Conservation (phyloP, 2,113 vertebrate genomes). For the Tretioscincus oriximinensis region DNA sequence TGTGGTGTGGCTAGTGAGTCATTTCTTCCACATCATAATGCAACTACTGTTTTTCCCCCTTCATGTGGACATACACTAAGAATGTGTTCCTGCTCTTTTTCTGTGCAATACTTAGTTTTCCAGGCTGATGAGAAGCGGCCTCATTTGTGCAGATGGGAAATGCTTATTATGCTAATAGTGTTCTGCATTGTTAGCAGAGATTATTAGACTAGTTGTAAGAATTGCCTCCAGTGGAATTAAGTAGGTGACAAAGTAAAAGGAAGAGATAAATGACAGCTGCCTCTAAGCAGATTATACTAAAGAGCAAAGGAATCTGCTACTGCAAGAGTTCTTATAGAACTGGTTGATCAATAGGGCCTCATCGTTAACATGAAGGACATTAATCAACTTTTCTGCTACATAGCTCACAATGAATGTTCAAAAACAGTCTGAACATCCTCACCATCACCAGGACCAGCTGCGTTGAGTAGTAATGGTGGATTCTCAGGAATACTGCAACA, state of each 20-base stretch:
- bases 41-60: no score
- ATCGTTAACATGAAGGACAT: background rate
- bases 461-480: background rate
- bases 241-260: slow-evolving; percentile 70
- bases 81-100: slow-evolving; percentile 57
- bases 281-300: slow-evolving; percentile 25
- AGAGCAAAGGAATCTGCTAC: background rate
- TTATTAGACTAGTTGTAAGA: slow-evolving; percentile 73
- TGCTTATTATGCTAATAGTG: slow-evolving; percentile 71
- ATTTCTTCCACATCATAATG: no score
- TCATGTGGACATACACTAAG: slow-evolving; percentile 11
- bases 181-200: slow-evolving; percentile 72
- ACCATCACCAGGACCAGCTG: background rate
- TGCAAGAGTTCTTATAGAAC: slow-evolving; percentile 25
- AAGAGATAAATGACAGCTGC: slow-evolving; percentile 67
- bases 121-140: slow-evolving; percentile 64
- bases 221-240: slow-evolving; percentile 68
- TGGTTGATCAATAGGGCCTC: slow-evolving; percentile 9
- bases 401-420: background rate
- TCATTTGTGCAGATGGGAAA: slow-evolving; percentile 72
- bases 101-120: slow-evolving; percentile 61
- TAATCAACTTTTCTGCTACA: background rate
- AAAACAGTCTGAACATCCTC: background rate
- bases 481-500: no score
- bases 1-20: no score